A percentile compares a stretch with the other conserved stretches of the same genome.
Evolutionary conservation across 2,113 vertebrate species (phyloP).

Genomic region (Nansenia antarctica): DNA sequence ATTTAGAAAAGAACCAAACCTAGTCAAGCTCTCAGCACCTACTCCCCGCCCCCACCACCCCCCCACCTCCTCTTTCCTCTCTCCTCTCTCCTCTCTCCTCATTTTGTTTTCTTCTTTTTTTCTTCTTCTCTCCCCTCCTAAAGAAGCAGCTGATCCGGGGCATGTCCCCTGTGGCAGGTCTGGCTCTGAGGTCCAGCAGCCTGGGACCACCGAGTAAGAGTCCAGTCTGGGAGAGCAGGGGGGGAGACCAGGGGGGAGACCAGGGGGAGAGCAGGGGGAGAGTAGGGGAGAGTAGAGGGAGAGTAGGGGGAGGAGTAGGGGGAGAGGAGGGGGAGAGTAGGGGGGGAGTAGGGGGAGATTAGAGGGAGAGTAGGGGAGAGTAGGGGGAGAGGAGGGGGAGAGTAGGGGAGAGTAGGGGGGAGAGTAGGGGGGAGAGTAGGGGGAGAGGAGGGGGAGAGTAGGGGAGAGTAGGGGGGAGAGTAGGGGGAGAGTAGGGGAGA

Average conservation of each 20-base stretch:
- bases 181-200: conserved; percentile 22
- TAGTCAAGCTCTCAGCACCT: conserved; percentile 30
- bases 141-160: conserved; percentile 47
- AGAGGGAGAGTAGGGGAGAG: no score
- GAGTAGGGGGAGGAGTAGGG: no score
- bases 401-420: no score
- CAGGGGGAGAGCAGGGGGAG: no score
- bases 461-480: no score
- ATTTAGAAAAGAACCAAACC: conserved; percentile 59
- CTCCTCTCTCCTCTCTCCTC: conserved; percentile 14
- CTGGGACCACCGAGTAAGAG: conserved; percentile 38
- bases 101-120: conserved; percentile 14
- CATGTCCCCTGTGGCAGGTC: conserved; percentile 19
- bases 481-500: no score
- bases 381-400: no score
- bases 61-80: neutral
- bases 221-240: conserved; percentile 33
- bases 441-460: no score
- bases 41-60: neutral
- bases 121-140: conserved; percentile 4
- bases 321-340: no score
- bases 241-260: neutral
- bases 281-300: no score
- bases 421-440: no score
- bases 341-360: no score